Evolutionary conservation across 1,140 invertebrate species (phyloP).

Genomic region (Lepidurus arcticus): DNA sequence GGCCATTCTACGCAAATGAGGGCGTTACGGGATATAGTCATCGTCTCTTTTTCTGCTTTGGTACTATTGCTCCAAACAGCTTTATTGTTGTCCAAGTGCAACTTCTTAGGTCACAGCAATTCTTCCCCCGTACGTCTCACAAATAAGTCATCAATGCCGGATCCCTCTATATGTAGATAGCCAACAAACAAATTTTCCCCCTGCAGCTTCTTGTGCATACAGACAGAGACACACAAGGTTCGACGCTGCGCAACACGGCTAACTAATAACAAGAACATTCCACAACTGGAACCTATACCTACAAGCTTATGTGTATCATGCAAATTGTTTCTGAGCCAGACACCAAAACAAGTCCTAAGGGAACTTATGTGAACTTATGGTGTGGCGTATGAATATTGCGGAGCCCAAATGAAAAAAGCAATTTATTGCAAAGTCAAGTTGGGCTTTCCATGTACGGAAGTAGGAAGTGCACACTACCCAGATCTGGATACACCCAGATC

Average conservation of each 20-base stretch:
- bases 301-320: background rate
- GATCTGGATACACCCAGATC: background rate
- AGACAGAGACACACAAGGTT: background rate
- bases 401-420: too few relatives aligned
- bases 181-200: background rate
- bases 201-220: background rate
- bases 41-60: background rate
- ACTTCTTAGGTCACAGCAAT: background rate
- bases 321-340: background rate
- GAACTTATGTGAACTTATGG: too few relatives aligned
- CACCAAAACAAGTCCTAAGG: background rate
- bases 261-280: background rate
- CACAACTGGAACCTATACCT: background rate
- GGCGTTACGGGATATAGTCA: conserved; percentile 13
- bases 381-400: too few relatives aligned
- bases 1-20: conserved; percentile 21
- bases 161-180: background rate
- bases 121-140: background rate
- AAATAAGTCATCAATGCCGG: conserved; percentile 4
- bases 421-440: background rate
- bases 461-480: background rate
- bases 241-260: background rate
- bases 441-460: background rate
- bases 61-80: conserved; percentile 15
- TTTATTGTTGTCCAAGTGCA: conserved; percentile 22